These are phyloP conservation scores for Lapara coniferarum DNA, from an alignment of 2,888 invertebrate species.

Conservation along the genomic window DNA sequence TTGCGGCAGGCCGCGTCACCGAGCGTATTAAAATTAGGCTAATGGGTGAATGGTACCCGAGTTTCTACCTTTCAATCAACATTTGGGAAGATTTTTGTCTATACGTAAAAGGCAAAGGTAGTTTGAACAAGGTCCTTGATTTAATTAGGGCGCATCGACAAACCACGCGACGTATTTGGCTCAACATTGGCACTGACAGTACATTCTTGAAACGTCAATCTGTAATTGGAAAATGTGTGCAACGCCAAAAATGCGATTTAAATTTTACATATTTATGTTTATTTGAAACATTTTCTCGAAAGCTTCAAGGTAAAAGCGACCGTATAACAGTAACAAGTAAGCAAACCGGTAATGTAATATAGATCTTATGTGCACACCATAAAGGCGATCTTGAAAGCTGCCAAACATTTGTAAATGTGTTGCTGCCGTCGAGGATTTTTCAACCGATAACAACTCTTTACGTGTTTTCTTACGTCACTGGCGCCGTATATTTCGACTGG, in stretches of 20 bases:
- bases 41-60: slow-evolving; percentile 17
- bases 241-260: not conserved
- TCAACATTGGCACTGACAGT: not conserved
- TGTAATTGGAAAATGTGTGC: not conserved
- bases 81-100: not conserved
- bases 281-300: not conserved
- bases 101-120: not conserved
- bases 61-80: not conserved
- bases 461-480: slow-evolving; percentile 3
- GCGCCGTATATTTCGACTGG: slow-evolving; percentile 10
- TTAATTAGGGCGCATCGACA: not conserved
- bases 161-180: not conserved
- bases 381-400: not conserved
- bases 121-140: not conserved
- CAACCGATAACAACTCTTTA: slow-evolving; percentile 20
- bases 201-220: not conserved
- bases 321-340: not conserved
- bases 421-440: slow-evolving; percentile 9
- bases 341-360: not conserved
- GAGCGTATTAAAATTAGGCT: slow-evolving; percentile 24
- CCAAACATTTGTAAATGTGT: not conserved
- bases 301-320: not conserved
- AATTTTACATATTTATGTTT: not conserved
- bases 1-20: slow-evolving; percentile 6
- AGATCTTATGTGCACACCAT: not conserved